These are phyloP conservation scores for Hetaerina americana DNA, from an alignment of 1,140 invertebrate species.

Conservation along the genomic window DNA sequence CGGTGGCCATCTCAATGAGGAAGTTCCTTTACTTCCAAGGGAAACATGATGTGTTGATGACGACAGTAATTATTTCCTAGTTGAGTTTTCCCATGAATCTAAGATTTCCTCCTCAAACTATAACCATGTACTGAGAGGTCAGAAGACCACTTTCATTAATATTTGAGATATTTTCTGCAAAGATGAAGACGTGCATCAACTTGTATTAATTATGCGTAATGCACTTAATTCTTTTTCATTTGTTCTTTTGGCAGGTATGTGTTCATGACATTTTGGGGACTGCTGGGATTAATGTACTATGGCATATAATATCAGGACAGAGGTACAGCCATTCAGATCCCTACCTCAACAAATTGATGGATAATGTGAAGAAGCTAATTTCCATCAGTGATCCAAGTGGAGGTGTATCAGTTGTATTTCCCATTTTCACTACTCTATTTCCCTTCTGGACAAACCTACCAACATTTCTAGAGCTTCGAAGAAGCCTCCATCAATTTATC, in stretches of 20 bases:
- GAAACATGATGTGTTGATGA: no score
- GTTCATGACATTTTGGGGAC: conserved; percentile 13
- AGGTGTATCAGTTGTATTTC: neutral
- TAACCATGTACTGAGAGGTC: no score
- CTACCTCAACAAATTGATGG: neutral
- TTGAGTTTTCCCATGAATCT: no score
- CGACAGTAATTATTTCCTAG: no score
- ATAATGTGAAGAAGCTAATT: neutral
- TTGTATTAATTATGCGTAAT: no score
- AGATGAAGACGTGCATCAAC: no score
- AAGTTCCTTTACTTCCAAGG: no score
- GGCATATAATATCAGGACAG: conserved; percentile 15
- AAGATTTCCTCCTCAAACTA: no score
- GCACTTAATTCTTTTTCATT: neutral
- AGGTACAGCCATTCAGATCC: neutral
- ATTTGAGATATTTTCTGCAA: no score
- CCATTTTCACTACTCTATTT: neutral
- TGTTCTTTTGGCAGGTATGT: conserved; percentile 13
- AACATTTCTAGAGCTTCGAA: neutral
- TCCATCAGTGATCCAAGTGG: neutral
- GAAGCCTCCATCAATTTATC: neutral
- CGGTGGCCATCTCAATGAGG: no score
- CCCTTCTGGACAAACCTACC: neutral
- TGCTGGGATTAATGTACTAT: conserved; percentile 17
- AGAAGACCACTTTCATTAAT: no score